These are phyloP conservation scores for Zonitis immaculata DNA, from an alignment of 2,888 invertebrate species.

Conservation along the genomic window DNA sequence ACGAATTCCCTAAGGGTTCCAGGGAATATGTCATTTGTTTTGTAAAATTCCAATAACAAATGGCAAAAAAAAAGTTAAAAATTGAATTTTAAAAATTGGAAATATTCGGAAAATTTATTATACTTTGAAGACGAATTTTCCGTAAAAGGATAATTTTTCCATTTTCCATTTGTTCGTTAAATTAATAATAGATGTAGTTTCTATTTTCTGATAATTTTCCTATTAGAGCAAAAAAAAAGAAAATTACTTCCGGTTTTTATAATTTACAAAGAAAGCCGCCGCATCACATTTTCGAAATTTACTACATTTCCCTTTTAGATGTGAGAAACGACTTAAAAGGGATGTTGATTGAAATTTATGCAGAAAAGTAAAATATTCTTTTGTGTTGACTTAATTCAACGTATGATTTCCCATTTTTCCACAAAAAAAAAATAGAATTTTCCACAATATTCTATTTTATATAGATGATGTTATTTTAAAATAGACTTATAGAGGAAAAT, in stretches of 20 bases:
- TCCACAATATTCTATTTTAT: not conserved
- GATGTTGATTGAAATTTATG: slow-evolving; percentile 5
- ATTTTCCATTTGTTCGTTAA: no score
- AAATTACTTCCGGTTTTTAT: not conserved
- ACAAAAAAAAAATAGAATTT: not conserved
- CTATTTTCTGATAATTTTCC: not conserved
- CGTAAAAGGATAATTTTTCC: no score
- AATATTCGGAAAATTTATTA: not conserved
- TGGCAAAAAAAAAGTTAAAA: not conserved
- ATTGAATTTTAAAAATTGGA: not conserved
- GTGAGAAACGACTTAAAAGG: not conserved
- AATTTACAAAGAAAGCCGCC: not conserved
- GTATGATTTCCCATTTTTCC: not conserved
- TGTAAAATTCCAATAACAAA: not conserved
- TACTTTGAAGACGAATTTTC: no score
- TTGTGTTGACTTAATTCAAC: not conserved
- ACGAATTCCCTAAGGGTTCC: not conserved
- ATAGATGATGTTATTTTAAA: not conserved
- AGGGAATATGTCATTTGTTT: not conserved
- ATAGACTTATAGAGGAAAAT: slow-evolving; percentile 18
- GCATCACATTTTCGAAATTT: not conserved
- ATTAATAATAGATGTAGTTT: no score
- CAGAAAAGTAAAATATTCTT: slow-evolving; percentile 1
- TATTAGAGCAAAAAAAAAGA: not conserved
- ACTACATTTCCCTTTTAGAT: not conserved